Evolutionary conservation across 2,797 vertebrate genomes (phyloP), one percentile per base, ranked within the genome.

Genomic region (Ctenopoma multispine): DNA sequence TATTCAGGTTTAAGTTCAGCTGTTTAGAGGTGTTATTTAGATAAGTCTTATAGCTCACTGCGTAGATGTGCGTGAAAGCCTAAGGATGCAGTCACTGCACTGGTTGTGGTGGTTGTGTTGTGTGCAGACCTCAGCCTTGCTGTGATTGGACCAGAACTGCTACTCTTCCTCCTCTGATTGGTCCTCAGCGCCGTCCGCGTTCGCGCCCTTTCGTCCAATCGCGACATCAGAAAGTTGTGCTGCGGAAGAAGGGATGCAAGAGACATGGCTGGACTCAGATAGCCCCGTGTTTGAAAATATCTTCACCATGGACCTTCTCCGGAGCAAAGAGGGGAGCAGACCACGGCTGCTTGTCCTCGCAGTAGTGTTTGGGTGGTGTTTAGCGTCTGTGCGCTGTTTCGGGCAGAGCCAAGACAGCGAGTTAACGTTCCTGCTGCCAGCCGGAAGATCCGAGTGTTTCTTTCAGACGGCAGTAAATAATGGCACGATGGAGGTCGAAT

Each of bases 361-460:
- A 0, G 56, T 75, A 0, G 18, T 90, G 18, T 34, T 82, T 0
- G 50, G 53, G 0, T 86, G 80, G 17, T 85, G 76, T 21, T 20
- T 86, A 0, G 79, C 46, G 0, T 71, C 43, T 4, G 77, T 72
- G 7, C 13, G 57, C 20, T 55, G 83, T 13, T 90, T 92, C 53
- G 92, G 88, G 0, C 92, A 90, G n/a, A 94, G 79, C 23, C 89
- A 92, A 17, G 96, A 96, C 87, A 94, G 92, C 48, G 96, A 98
- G 86, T 94, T 97, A 24, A 98, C 96, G 20, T 96, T 97, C 59
- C 87, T 96, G 24, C 76, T 98, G 50, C 96, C 95, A 21, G 93
- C 96, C 15, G 96, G 95, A 69, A 93, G 90, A 44, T 90, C 89
- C 24, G 96, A 96, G 71, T 97, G 96, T 75, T 98, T 98, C 92